These are phyloP conservation scores for Tenthredo notha DNA, from an alignment of 2,888 invertebrate species.

Conservation along the genomic window DNA sequence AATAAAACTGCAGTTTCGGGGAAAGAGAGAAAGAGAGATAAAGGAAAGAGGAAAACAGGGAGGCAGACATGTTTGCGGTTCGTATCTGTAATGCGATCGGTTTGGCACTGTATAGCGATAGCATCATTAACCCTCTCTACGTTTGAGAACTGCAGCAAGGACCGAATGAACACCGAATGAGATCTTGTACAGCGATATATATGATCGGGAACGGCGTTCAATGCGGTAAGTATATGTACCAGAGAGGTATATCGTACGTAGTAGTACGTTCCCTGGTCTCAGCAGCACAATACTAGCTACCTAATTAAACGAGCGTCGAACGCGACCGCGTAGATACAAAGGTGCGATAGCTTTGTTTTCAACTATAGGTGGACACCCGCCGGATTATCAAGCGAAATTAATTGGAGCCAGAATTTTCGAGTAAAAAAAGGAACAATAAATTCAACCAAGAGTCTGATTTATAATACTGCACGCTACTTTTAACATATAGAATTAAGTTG, in stretches of 20 bases:
- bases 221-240: conserved; percentile 41
- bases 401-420: conserved; percentile 63
- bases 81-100: conserved; percentile 76
- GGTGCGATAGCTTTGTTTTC: conserved; percentile 77
- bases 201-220: conserved; percentile 36
- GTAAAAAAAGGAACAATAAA: not conserved
- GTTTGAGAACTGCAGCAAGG: conserved; percentile 48
- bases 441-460: not conserved
- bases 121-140: conserved; percentile 75
- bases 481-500: not conserved
- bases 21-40: not conserved
- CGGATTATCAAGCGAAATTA: conserved; percentile 70
- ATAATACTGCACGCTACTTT: not conserved
- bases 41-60: conserved; percentile 20
- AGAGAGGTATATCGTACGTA: conserved; percentile 54
- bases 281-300: conserved; percentile 74
- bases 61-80: not conserved
- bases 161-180: conserved; percentile 72
- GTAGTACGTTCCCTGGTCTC: conserved; percentile 37
- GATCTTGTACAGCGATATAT: conserved; percentile 78
- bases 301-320: conserved; percentile 75
- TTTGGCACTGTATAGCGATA: conserved; percentile 78
- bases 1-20: not conserved
- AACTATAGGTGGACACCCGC: conserved; percentile 59
- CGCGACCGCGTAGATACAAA: conserved; percentile 72